Evolutionary conservation across 2,797 vertebrate genomes (phyloP).

Genomic region (Paramormyrops hopkinsi): DNA sequence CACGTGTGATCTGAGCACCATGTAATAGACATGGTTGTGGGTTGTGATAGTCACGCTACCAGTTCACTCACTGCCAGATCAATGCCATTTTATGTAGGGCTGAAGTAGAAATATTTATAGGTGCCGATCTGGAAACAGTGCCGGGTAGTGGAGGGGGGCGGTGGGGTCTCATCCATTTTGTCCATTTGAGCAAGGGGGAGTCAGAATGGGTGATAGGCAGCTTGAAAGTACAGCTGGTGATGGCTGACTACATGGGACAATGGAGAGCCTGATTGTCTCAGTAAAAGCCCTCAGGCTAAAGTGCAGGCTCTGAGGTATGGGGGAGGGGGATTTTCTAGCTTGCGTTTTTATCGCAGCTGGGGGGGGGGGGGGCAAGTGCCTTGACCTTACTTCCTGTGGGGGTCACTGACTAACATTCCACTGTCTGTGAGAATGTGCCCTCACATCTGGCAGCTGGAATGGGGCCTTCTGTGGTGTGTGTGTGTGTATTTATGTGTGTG

Average conservation of each 20-base stretch:
- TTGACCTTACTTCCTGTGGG: slow-evolving; percentile 73
- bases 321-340: slow-evolving; percentile 27
- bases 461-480: background rate
- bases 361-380: slow-evolving; percentile 59
- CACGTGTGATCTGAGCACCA: background rate
- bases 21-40: background rate
- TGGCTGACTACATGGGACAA: background rate
- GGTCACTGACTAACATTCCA: slow-evolving; percentile 68
- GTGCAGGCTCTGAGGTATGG: background rate
- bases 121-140: background rate
- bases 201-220: slow-evolving; percentile 24
- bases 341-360: slow-evolving; percentile 45
- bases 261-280: slow-evolving; percentile 41
- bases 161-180: background rate
- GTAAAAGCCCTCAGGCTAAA: background rate
- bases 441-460: slow-evolving; percentile 72
- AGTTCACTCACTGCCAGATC: background rate
- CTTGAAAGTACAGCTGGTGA: slow-evolving; percentile 19
- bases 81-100: background rate
- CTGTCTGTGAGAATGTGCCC: slow-evolving; percentile 74
- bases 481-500: background rate
- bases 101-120: background rate
- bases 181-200: slow-evolving; percentile 23
- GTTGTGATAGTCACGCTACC: background rate
- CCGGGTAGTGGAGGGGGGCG: background rate